phyloP scores from a whole-genome alignment of 2,797 vertebrate species.

The Hypotaenidia philippensis region DNA sequence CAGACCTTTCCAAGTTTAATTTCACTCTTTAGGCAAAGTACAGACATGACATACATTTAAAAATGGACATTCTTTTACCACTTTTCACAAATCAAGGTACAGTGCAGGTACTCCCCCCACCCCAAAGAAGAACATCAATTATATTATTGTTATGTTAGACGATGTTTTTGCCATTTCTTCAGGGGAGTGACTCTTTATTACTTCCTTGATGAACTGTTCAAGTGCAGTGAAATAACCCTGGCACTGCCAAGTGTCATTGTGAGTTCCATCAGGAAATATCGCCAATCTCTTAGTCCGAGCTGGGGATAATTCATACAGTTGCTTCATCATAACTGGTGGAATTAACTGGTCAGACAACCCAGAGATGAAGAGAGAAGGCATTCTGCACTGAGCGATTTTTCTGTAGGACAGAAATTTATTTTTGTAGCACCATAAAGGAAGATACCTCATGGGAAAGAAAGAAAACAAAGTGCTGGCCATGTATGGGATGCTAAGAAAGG shows the following conservation, averaged over 20 bases:
- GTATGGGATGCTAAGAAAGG: constrained; percentile 98
- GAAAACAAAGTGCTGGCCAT: constrained; percentile 98
- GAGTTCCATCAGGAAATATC: constrained; percentile 97
- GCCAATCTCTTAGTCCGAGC: constrained; percentile 97
- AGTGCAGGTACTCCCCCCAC: constrained; percentile 43
- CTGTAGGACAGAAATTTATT: constrained; percentile 97
- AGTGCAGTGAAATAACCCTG: constrained; percentile 97
- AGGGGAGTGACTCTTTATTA: constrained; percentile 92
- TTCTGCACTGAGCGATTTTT: constrained; percentile 93
- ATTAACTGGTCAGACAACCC: constrained; percentile 98
- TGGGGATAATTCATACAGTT: constrained; percentile 96
- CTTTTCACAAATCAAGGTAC: constrained; percentile 76
- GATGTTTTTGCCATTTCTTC: constrained; percentile 91
- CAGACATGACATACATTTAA: constrained; percentile 76
- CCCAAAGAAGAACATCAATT: constrained; percentile 50
- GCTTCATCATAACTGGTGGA: constrained; percentile 99
- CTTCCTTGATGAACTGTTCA: constrained; percentile 97
- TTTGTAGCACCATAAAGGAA: constrained; percentile 98
- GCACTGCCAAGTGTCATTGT: constrained; percentile 99
- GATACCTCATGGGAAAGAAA: constrained; percentile 94
- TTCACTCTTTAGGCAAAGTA: constrained; percentile 76
- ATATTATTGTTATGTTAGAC: constrained; percentile 96
- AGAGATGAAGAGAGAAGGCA: constrained; percentile 98
- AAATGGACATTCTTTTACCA: constrained; percentile 86
- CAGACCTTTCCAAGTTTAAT: constrained; percentile 73